Conservation (phyloP, 1,140 invertebrate species). For the Bombus pascuorum region DNA sequence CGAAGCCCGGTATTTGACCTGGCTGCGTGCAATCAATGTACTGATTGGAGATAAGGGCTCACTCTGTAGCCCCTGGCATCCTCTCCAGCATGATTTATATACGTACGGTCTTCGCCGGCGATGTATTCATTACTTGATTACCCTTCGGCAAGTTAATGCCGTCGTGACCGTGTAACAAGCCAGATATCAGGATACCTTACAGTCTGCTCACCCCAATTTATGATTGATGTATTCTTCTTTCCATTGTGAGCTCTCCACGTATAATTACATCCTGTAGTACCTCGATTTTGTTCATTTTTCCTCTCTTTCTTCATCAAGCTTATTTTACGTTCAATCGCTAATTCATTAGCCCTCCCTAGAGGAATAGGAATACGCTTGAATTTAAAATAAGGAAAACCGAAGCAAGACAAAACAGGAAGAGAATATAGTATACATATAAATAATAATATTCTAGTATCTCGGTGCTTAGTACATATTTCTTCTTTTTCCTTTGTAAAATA, state of each 20-base stretch:
- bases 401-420: no score
- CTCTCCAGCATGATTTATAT: slow-evolving; percentile 77
- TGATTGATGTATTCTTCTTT: slow-evolving; percentile 13
- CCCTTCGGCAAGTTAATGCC: slow-evolving; percentile 65
- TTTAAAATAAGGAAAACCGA: not conserved
- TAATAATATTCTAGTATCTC: no score
- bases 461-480: no score
- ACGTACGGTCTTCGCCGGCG: slow-evolving; percentile 72
- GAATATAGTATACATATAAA: no score
- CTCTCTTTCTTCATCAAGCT: not conserved
- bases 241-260: not conserved
- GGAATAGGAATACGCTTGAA: not conserved
- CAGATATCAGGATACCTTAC: slow-evolving; percentile 35
- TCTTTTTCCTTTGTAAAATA: not conserved
- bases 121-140: slow-evolving; percentile 80
- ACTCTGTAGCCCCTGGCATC: slow-evolving; percentile 69
- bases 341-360: not conserved
- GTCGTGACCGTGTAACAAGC: slow-evolving; percentile 53
- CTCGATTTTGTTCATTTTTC: no score
- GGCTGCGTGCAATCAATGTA: slow-evolving; percentile 79
- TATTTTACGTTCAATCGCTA: not conserved
- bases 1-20: slow-evolving; percentile 78
- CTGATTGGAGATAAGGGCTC: slow-evolving; percentile 79
- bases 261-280: not conserved
- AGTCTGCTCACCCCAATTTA: slow-evolving; percentile 8